Evolutionary conservation across 2,113 vertebrate genomes (phyloP).

Genomic region (Australoheros scitulus): DNA sequence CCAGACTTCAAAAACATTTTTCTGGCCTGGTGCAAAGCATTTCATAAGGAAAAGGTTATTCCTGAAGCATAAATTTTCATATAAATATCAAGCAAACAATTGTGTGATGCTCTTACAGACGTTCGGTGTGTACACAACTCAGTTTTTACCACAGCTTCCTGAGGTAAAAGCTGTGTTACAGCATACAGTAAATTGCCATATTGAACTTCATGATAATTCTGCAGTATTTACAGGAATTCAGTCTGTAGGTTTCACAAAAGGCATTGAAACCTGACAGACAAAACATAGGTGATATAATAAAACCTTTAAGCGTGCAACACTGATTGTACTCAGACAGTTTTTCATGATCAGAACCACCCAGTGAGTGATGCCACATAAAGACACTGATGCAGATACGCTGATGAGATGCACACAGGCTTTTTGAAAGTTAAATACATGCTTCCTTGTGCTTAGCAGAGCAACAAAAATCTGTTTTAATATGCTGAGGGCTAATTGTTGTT

Average conservation of each 20-base stretch:
- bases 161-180: not conserved
- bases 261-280: not conserved
- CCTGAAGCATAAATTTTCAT: constrained; percentile 30
- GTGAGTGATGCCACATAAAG: not conserved
- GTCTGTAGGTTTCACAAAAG: not conserved
- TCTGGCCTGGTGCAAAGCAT: not conserved
- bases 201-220: not conserved
- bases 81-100: constrained; percentile 36
- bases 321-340: not conserved
- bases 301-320: not conserved
- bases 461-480: not conserved
- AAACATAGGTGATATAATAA: not conserved
- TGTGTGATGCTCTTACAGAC: not conserved
- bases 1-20: not conserved
- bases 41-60: not conserved
- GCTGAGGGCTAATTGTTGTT: not conserved
- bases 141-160: constrained; percentile 8
- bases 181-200: not conserved
- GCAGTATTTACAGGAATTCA: not conserved
- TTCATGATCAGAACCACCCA: not conserved
- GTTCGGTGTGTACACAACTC: not conserved
- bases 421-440: not conserved
- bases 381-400: not conserved
- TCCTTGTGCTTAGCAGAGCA: not conserved
- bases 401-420: not conserved